Evolutionary conservation across 2,113 vertebrate species (phyloP).

Genomic region (Stercorarius parasiticus): DNA sequence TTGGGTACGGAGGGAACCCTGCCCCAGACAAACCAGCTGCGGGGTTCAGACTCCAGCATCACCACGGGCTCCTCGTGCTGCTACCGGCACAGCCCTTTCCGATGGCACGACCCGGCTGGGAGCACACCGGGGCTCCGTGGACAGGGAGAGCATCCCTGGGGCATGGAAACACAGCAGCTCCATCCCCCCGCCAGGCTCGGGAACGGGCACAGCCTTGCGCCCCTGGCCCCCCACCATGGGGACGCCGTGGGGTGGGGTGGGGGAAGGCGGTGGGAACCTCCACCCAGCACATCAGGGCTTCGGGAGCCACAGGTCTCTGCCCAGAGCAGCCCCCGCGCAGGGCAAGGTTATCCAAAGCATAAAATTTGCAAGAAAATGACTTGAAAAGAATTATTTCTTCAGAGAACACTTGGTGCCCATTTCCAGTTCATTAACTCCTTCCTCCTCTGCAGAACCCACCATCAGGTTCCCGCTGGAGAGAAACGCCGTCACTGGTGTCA

Average conservation of each 20-base stretch:
- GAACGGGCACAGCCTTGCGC: fast-evolving
- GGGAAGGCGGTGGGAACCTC: background rate
- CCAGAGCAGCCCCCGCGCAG: background rate
- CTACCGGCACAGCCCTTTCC: background rate
- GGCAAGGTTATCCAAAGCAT: background rate
- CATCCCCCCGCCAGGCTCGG: fast-evolving
- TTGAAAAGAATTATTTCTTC: background rate
- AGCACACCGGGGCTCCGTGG: fast-evolving
- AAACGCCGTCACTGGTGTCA: background rate
- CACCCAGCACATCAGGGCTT: fast-evolving
- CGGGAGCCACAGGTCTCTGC: background rate
- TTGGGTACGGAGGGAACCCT: background rate
- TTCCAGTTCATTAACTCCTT: conserved; percentile 24
- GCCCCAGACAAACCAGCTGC: background rate
- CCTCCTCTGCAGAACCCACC: background rate
- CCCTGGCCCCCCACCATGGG: fast-evolving
- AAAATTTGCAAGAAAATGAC: background rate
- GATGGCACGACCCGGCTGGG: fast-evolving
- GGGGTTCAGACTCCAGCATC: background rate
- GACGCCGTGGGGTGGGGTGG: fast-evolving
- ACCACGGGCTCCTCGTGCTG: fast-evolving
- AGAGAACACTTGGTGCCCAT: background rate
- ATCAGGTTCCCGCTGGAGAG: background rate
- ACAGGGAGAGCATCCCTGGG: background rate
- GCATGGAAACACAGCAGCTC: fast-evolving